phyloP scores from a whole-genome alignment of 1,140 invertebrate genomes.

The Trichonephila clavipes region DNA sequence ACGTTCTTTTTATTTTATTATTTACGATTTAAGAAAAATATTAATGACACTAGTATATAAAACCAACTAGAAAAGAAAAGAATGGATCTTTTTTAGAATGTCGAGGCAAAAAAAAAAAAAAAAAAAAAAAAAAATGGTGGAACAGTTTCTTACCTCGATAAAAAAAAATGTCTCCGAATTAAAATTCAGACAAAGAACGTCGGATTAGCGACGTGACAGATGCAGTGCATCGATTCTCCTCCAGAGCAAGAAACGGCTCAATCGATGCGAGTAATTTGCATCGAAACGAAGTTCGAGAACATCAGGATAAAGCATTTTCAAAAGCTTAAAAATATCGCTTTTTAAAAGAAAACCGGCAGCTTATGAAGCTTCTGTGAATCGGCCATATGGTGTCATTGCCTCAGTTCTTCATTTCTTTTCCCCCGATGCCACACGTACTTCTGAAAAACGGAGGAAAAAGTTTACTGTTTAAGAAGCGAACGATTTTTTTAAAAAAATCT shows the following conservation, averaged over 20 bases:
- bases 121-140: not conserved
- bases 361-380: slow-evolving; percentile 38
- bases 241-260: slow-evolving; percentile 53
- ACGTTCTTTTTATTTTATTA: not conserved
- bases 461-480: not conserved
- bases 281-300: slow-evolving; percentile 67
- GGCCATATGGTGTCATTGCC: slow-evolving; percentile 64
- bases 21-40: not conserved
- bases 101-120: not conserved
- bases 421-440: not conserved
- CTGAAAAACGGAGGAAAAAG: not conserved
- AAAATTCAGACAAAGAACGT: slow-evolving; percentile 33
- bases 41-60: not conserved
- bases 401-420: slow-evolving; percentile 16
- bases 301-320: slow-evolving; percentile 55
- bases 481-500: not conserved
- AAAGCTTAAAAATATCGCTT: slow-evolving; percentile 61
- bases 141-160: not conserved
- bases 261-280: slow-evolving; percentile 66
- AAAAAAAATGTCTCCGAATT: not conserved
- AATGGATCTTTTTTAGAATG: not conserved
- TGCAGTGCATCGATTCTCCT: slow-evolving; percentile 50
- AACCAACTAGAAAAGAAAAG: not conserved
- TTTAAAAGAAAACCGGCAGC: slow-evolving; percentile 37
- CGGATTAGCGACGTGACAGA: slow-evolving; percentile 58